Percentiles rank a stretch among this genome's conserved stretches.
Conservation (phyloP, 2,113 vertebrate species). For the Phaethornis superciliosus region DNA sequence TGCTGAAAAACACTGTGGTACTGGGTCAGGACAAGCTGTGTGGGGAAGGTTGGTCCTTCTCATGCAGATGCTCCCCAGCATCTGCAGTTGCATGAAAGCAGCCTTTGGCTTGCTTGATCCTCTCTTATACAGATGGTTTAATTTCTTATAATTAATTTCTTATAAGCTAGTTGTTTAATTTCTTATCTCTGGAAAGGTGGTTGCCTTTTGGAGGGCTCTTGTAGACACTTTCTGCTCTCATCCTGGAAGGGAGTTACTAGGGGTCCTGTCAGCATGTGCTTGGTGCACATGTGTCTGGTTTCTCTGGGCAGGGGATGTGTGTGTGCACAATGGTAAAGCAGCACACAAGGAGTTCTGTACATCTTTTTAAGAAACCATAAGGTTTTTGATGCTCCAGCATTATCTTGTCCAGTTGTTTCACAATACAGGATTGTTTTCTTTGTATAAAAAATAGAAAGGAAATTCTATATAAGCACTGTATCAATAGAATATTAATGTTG, state of each 20-base stretch:
- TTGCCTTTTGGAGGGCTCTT: background rate
- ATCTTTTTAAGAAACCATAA: background rate
- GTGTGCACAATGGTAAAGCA: fast-evolving
- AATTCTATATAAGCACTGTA: background rate
- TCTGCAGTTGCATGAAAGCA: background rate
- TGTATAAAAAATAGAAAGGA: background rate
- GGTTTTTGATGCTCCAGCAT: background rate
- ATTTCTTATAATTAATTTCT: too few species aligned
- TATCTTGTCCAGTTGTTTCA: background rate
- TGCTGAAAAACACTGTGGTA: fast-evolving
- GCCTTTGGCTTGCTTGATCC: background rate
- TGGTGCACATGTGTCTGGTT: fast-evolving
- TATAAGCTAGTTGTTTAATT: background rate
- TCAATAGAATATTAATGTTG: background rate
- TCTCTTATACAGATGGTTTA: background rate
- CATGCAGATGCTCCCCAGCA: background rate
- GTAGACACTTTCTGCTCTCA: background rate
- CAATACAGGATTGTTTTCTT: background rate
- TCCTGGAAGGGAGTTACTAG: background rate
- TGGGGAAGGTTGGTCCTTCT: background rate
- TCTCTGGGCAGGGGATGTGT: background rate
- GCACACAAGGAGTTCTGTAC: background rate
- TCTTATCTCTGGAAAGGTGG: background rate
- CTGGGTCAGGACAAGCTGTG: background rate
- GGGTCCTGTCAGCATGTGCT: background rate